These are phyloP conservation scores for Chromoteleia sp. DNA, from an alignment of 2,888 invertebrate species.

Conservation along the genomic window DNA sequence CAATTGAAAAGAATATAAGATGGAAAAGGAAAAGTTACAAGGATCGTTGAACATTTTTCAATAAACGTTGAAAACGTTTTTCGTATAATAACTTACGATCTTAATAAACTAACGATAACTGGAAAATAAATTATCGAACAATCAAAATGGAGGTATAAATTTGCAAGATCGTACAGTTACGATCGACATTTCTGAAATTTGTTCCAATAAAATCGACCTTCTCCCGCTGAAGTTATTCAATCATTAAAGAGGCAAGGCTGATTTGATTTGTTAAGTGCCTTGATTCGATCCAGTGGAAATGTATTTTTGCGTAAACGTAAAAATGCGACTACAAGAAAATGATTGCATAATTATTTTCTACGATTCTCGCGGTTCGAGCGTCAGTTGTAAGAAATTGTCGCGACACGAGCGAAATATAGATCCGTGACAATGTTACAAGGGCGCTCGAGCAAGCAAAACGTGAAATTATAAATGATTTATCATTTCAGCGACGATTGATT, in stretches of 20 bases:
- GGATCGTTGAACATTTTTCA: no score
- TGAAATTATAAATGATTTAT: conserved; percentile 63
- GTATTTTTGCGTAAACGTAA: conserved; percentile 64
- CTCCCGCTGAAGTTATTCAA: conserved; percentile 56
- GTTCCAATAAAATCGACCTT: conserved; percentile 58
- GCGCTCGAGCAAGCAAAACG: conserved; percentile 49
- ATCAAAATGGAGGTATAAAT: no score
- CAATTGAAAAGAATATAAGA: no score
- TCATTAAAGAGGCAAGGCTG: conserved; percentile 64
- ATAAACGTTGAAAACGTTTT: no score
- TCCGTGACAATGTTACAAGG: conserved; percentile 66
- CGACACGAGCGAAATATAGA: conserved; percentile 56
- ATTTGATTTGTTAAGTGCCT: conserved; percentile 64
- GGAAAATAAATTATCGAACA: no score
- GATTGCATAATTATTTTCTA: conserved; percentile 64
- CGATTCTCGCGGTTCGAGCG: conserved; percentile 49
- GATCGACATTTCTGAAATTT: conserved; percentile 43
- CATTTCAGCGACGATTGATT: conserved; percentile 47
- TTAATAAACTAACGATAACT: no score
- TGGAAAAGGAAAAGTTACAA: no score
- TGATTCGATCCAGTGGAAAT: conserved; percentile 65
- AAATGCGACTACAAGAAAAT: conserved; percentile 65
- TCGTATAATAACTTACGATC: no score
- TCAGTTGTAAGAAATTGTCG: conserved; percentile 57
- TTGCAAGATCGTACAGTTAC: no score